Percentiles rank a stretch among this genome's conserved stretches.
Conservation (phyloP, 1,140 invertebrate genomes). For the Homarus americanus region DNA sequence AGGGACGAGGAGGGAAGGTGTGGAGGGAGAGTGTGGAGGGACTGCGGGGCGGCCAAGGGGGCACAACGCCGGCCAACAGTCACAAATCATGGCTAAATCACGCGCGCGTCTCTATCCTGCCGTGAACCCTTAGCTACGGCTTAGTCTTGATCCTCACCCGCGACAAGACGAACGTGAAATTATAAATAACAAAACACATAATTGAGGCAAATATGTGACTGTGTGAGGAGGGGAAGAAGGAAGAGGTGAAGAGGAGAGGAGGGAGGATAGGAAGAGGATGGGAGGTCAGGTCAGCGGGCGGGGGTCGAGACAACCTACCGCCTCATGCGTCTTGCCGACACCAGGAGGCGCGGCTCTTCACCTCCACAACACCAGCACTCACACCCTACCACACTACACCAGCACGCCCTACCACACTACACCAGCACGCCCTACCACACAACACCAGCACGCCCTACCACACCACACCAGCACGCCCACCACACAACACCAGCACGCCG, state of each 20-base stretch:
- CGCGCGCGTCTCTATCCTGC: slow-evolving; percentile 64
- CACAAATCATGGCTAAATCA: slow-evolving; percentile 75
- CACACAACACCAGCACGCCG: not conserved
- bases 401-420: not conserved
- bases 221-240: too few relatives aligned
- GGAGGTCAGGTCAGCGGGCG: slow-evolving; percentile 44
- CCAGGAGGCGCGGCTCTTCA: slow-evolving; percentile 65
- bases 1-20: not conserved
- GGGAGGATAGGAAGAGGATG: not conserved
- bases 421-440: too few relatives aligned
- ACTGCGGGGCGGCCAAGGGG: slow-evolving; percentile 42
- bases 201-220: too few relatives aligned
- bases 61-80: slow-evolving; percentile 71
- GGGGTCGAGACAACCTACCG: slow-evolving; percentile 42
- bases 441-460: too few relatives aligned
- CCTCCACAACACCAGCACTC: slow-evolving; percentile 66
- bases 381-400: slow-evolving; percentile 46
- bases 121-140: slow-evolving; percentile 41
- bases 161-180: too few relatives aligned
- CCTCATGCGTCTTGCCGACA: slow-evolving; percentile 70
- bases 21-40: not conserved
- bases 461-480: too few relatives aligned
- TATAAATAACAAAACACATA: too few relatives aligned
- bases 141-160: slow-evolving; percentile 30
- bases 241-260: not conserved